phyloP scores from a whole-genome alignment of 1,140 invertebrate genomes.

The Stenopsyche tienmushanensis region DNA sequence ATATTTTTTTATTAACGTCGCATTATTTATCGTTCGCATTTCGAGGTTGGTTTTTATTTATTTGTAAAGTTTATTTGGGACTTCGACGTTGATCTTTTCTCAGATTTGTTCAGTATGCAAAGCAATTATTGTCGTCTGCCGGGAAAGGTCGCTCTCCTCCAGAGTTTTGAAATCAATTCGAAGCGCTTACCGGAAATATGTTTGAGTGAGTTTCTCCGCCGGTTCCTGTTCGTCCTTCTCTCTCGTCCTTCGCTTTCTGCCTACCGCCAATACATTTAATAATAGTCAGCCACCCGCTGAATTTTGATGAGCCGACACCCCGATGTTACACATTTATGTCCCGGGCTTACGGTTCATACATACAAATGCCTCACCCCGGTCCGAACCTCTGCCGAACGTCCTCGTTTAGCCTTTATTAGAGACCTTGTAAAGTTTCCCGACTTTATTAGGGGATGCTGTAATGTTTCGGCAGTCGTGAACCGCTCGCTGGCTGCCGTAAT shows the following conservation, averaged over 20 bases:
- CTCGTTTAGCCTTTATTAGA: constrained; percentile 24
- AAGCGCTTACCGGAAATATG: constrained; percentile 13
- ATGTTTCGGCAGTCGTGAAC: constrained; percentile 15
- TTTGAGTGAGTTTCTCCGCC: constrained; percentile 3
- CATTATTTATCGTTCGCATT: no score
- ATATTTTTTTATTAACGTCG: background rate
- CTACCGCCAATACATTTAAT: constrained; percentile 40
- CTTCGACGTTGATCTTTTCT: background rate
- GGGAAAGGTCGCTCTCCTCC: background rate
- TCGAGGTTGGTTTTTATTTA: no score
- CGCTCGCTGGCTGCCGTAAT: constrained; percentile 23
- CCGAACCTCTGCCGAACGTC: background rate
- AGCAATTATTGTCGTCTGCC: background rate
- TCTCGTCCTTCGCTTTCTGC: background rate
- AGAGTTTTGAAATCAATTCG: constrained; percentile 19
- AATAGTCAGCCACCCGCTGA: constrained; percentile 39
- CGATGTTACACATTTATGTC: constrained; percentile 39
- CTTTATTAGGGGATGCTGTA: constrained; percentile 5
- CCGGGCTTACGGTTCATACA: constrained; percentile 39
- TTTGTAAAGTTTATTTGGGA: background rate
- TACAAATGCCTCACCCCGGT: constrained; percentile 32
- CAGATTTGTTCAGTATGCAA: background rate
- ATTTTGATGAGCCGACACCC: constrained; percentile 37
- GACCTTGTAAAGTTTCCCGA: constrained; percentile 17
- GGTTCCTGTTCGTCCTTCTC: background rate